Percentiles rank a stretch among this genome's conserved stretches.
These are phyloP conservation scores for Penelope pileata DNA, from an alignment of 2,113 vertebrate genomes.

Conservation along the genomic window DNA sequence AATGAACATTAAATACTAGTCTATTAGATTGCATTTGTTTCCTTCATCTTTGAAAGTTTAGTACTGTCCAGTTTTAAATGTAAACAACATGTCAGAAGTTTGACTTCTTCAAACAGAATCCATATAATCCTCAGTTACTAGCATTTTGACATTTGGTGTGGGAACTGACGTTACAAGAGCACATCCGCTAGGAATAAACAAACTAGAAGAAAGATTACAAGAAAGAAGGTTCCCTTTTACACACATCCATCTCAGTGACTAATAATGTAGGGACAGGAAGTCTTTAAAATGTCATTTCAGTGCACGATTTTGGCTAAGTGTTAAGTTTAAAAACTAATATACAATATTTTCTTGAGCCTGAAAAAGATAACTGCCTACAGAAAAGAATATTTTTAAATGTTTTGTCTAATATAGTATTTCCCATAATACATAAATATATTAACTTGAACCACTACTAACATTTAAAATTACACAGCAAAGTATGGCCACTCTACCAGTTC, in stretches of 20 bases:
- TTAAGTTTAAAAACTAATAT: neutral
- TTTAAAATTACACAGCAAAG: neutral
- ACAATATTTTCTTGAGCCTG: neutral
- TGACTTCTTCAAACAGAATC: constrained; percentile 31
- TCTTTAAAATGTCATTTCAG: constrained; percentile 31
- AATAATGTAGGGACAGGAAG: constrained; percentile 46
- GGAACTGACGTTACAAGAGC: constrained; percentile 63
- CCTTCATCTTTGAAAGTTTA: neutral
- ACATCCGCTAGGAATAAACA: constrained; percentile 71
- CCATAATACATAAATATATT: neutral
- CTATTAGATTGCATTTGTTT: neutral
- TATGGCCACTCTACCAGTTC: neutral
- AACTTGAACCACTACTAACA: neutral
- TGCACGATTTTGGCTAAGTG: neutral
- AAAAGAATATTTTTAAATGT: neutral
- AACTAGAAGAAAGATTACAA: constrained; percentile 42
- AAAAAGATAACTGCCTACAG: neutral
- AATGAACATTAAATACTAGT: neutral
- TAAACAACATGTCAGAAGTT: constrained; percentile 27
- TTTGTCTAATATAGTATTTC: neutral
- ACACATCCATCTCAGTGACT: constrained; percentile 20
- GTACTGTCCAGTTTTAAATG: neutral
- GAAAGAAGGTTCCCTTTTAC: constrained; percentile 37
- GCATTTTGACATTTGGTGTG: constrained; percentile 68
- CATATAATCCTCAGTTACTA: constrained; percentile 32